Percentiles rank a stretch among this genome's conserved stretches.
Evolutionary conservation across 2,113 vertebrate species (phyloP).

Genomic region (Leucoraja erinaceus): DNA sequence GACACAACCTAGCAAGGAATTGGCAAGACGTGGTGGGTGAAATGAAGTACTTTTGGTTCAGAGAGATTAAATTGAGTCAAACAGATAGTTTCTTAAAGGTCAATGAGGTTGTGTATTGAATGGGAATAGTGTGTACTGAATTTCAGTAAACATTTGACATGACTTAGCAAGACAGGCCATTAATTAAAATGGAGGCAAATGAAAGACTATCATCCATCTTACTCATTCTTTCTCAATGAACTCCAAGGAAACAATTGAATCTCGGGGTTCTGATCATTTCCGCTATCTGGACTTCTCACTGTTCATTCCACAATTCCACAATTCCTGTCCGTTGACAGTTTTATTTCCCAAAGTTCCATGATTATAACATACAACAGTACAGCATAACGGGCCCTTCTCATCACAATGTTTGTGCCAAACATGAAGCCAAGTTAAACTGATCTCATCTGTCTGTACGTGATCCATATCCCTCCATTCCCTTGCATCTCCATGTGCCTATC

Average conservation of each 20-base stretch:
- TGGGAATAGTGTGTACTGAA: background rate
- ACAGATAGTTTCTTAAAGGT: background rate
- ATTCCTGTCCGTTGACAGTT: background rate
- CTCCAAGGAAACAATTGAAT: too few relatives aligned
- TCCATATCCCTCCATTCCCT: too few relatives aligned
- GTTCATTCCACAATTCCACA: background rate
- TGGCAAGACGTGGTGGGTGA: background rate
- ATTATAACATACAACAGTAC: too few relatives aligned
- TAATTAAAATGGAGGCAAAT: background rate
- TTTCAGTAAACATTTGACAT: background rate
- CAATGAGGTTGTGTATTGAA: background rate
- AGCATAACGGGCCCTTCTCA: too few relatives aligned
- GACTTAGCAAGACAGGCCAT: background rate
- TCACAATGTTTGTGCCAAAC: too few relatives aligned
- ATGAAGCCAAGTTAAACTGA: too few relatives aligned
- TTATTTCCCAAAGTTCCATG: background rate
- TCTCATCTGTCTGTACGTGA: too few relatives aligned
- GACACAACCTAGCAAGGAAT: background rate
- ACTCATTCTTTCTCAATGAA: background rate
- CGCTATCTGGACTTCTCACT: background rate
- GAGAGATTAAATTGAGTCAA: background rate
- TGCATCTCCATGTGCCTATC: too few relatives aligned
- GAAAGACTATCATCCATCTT: background rate
- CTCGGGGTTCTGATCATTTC: background rate
- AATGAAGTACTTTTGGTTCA: background rate